Evolutionary conservation across 2,888 invertebrate genomes (phyloP), one percentile per base, ranked within the genome.

Genomic region (Archips crataeganus): DNA sequence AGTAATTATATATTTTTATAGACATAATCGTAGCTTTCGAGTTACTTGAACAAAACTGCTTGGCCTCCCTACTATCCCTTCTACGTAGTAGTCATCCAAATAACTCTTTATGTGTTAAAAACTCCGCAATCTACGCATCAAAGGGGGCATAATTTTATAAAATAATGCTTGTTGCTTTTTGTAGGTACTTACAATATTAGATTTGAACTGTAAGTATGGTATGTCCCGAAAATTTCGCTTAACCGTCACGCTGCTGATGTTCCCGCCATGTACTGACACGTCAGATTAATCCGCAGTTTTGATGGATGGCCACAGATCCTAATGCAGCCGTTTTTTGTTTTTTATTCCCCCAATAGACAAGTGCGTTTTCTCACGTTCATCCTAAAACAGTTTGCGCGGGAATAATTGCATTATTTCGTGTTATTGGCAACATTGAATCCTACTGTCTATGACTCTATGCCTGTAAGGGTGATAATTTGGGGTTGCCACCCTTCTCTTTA

Each of bases 361-460:
- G 89, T 94, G 93, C 83, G 83, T 80, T 82, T 91, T 94, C 94
- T 89, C 94, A 94, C 93, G 92, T 61, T 79, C 79, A 74, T 82
- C 81, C 81, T 90, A 92, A 91, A 92, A 93, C 89, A 87, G 89
- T 90, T 88, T 86, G 80, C 80, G 86, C 84, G 84, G 87, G 85
- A 94, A 92, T 94, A 94, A 94, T 94, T 91, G 90, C 90, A 89
- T 90, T 92, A 93, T 94, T 84, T 84, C 94, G 92, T 94, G 94
- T 87, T 90, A 88, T 86, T 70, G 69, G 89, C 90, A 92, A 92
- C 91, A 92, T 89, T 90, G 85, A 85, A 82, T 80, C 85, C 86
- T 87, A 87, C 89, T 59, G 73, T 69, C 69, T 39, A 39, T 6
- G 39, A 39, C 6, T 23, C 23, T 69, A 69, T 74, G 73, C 59